phyloP scores from a whole-genome alignment of 2,797 vertebrate genomes.

The Hoplostethus mediterraneus region DNA sequence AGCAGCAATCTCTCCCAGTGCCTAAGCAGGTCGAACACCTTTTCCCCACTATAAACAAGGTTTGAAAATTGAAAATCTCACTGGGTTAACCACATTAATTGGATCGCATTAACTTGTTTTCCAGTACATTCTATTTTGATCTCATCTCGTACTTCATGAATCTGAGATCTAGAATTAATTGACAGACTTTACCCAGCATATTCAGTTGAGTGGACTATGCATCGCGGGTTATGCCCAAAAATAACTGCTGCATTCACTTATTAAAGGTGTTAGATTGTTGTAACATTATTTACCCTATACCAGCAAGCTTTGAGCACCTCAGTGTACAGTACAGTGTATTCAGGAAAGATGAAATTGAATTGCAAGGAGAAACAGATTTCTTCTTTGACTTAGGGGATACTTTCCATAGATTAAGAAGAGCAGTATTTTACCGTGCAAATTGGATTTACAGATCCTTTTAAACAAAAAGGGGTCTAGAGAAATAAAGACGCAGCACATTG shows the following conservation, averaged over 20 bases:
- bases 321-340: background rate
- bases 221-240: background rate
- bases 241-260: background rate
- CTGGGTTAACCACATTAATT: background rate
- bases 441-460: conserved; percentile 13
- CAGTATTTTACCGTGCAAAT: conserved; percentile 5
- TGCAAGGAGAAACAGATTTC: background rate
- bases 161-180: background rate
- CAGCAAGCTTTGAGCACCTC: background rate
- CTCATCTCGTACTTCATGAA: background rate
- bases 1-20: background rate
- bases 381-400: conserved; percentile 16
- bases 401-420: conserved; percentile 15
- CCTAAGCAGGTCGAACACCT: background rate
- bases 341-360: conserved; percentile 2
- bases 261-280: conserved; percentile 15
- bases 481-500: conserved; percentile 1
- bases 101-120: background rate
- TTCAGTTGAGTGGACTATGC: background rate
- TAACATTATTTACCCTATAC: background rate
- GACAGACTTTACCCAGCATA: background rate
- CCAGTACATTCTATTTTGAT: background rate
- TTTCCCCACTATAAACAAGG: background rate
- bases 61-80: conserved; percentile 11
- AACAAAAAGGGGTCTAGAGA: conserved; percentile 2